Conservation (phyloP, 2,888 invertebrate genomes). For the Idaea dimidiata region DNA sequence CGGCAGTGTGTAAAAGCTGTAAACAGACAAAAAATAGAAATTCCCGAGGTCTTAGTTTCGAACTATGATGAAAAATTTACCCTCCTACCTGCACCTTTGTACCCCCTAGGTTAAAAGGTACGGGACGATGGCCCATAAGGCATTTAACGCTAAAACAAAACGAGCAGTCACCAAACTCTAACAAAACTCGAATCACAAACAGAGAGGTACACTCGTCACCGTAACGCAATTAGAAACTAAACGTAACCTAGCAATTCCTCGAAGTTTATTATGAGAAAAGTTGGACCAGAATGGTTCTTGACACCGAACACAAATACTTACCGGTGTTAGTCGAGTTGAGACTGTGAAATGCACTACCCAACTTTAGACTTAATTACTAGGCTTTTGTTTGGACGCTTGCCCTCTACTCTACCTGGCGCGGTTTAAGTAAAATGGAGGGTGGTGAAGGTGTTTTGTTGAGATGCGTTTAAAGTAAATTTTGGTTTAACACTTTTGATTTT, state of each 20-base stretch:
- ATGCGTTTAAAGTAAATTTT: background rate
- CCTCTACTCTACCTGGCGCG: slow-evolving; percentile 11
- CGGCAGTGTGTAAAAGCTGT: no score
- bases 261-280: slow-evolving; percentile 15
- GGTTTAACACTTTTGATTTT: background rate
- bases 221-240: slow-evolving; percentile 1
- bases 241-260: slow-evolving; percentile 2
- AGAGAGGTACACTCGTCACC: background rate
- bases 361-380: slow-evolving; percentile 4
- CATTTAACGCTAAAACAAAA: background rate
- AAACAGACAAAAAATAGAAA: no score
- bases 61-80: background rate
- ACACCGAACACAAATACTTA: slow-evolving; percentile 12
- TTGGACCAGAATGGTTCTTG: slow-evolving; percentile 2
- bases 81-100: background rate
- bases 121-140: background rate
- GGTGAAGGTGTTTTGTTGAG: background rate
- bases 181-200: background rate
- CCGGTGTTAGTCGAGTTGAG: slow-evolving; percentile 11
- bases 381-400: slow-evolving; percentile 3
- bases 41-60: background rate
- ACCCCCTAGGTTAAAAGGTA: background rate
- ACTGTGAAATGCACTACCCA: slow-evolving; percentile 13
- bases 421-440: background rate
- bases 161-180: background rate